Conservation (phyloP, 2,888 invertebrate genomes). For the Nesidiocoris tenuis region DNA sequence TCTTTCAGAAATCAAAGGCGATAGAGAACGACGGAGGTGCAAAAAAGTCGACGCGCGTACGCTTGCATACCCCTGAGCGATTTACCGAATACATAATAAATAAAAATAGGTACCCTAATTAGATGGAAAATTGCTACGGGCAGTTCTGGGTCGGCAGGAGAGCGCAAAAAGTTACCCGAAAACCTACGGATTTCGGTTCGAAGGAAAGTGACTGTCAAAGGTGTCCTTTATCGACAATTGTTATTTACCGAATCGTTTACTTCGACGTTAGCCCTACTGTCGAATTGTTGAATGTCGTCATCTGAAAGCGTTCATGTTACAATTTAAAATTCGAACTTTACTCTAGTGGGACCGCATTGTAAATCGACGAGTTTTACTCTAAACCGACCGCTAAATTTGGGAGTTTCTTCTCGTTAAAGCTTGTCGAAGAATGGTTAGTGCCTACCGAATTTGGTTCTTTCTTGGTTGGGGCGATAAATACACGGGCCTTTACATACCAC, state of each 20-base stretch:
- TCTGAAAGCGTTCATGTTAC: not conserved
- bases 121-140: no score
- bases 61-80: not conserved
- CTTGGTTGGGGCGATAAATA: not conserved
- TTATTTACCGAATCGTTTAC: not conserved
- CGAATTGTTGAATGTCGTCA: not conserved
- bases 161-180: no score
- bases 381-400: not conserved
- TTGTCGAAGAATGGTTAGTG: not conserved
- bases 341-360: not conserved
- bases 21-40: no score
- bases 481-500: not conserved
- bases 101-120: no score
- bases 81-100: not conserved
- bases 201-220: no score
- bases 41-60: no score
- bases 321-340: not conserved
- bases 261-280: not conserved
- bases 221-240: no score
- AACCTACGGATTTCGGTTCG: no score
- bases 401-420: not conserved
- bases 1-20: constrained; percentile 22
- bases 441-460: not conserved
- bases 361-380: not conserved
- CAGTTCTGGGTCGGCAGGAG: no score